Conservation (phyloP, 2,797 vertebrate genomes). For the Decapterus maruadsi region DNA sequence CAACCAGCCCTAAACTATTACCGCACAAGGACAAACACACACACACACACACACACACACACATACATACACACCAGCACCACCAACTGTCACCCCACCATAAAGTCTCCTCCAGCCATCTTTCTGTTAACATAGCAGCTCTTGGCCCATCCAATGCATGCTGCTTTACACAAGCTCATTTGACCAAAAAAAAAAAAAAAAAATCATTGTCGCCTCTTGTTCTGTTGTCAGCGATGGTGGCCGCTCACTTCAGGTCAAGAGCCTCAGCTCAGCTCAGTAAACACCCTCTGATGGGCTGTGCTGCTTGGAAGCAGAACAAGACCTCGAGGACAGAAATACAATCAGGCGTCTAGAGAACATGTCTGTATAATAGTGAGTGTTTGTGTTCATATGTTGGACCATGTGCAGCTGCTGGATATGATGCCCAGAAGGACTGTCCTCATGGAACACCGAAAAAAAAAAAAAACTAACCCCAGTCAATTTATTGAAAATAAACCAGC, state of each 20-base stretch:
- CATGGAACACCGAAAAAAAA: background rate
- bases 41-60: constrained; percentile 4
- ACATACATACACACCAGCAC: constrained; percentile 1
- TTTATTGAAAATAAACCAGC: too few species aligned
- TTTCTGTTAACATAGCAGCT: constrained; percentile 33
- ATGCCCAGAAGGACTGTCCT: background rate
- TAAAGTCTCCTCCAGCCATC: constrained; percentile 1
- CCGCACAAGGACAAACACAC: constrained; percentile 21
- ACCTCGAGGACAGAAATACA: constrained; percentile 7
- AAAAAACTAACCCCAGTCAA: background rate
- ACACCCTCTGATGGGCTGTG: background rate
- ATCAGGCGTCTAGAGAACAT: constrained; percentile 8
- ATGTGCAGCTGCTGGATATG: background rate
- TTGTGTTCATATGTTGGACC: constrained; percentile 8
- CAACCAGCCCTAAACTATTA: constrained; percentile 49
- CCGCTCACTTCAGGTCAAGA: background rate
- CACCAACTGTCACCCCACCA: constrained; percentile 27
- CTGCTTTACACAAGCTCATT: constrained; percentile 12
- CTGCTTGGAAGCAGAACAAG: constrained; percentile 6
- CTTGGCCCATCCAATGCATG: constrained; percentile 37
- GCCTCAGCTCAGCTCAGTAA: background rate
- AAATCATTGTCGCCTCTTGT: background rate
- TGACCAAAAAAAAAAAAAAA: background rate
- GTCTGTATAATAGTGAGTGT: constrained; percentile 17
- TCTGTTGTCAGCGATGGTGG: background rate